Percentiles rank a stretch among this genome's conserved stretches.
Evolutionary conservation across 1,140 invertebrate species (phyloP).

Genomic region (Phymastichus coffea): DNA sequence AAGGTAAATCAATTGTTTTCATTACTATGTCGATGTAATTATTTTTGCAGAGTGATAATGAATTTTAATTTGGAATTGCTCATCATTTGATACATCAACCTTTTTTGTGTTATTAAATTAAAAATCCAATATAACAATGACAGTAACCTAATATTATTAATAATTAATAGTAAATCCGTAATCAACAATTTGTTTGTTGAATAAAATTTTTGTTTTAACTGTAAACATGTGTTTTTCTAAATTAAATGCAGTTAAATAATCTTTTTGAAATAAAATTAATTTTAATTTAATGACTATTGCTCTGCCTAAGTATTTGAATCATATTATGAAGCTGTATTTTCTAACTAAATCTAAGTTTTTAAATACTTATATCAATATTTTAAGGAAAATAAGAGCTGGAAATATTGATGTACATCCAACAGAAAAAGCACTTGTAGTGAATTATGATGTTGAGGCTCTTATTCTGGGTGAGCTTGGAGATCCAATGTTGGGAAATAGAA

Average conservation of each 20-base stretch:
- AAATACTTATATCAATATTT: constrained; percentile 26
- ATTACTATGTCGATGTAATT: too few species aligned
- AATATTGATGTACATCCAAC: constrained; percentile 88
- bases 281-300: not conserved
- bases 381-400: constrained; percentile 79
- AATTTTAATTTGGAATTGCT: not conserved
- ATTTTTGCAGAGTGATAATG: not conserved
- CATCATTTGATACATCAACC: not conserved
- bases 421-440: constrained; percentile 85
- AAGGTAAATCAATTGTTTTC: constrained; percentile 53
- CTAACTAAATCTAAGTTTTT: too few species aligned
- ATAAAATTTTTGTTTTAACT: constrained; percentile 27
- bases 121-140: too few species aligned
- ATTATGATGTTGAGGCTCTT: constrained; percentile 86
- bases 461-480: constrained; percentile 82
- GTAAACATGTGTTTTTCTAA: not conserved
- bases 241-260: too few species aligned
- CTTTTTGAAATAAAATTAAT: not conserved
- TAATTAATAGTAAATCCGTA: too few species aligned
- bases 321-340: too few species aligned
- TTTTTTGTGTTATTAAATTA: too few species aligned
- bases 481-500: constrained; percentile 82
- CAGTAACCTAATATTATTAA: too few species aligned
- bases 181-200: too few species aligned
- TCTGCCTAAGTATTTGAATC: not conserved